phyloP scores from a whole-genome alignment of 2,113 vertebrate species.

The Neodon shergylaensis region DNA sequence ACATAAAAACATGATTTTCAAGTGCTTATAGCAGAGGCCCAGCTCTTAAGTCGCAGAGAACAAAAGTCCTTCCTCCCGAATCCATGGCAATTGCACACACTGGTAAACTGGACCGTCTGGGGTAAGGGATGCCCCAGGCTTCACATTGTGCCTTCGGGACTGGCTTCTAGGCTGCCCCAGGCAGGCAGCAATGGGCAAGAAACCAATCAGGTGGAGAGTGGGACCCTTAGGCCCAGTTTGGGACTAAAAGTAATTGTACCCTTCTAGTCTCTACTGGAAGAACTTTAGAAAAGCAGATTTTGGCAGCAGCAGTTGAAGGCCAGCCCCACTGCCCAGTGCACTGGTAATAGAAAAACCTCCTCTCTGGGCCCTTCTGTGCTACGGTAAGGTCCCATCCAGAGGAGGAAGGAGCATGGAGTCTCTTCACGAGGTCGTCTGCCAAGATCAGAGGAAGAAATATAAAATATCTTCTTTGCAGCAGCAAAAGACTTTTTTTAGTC shows the following conservation, averaged over 20 bases:
- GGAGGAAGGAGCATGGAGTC: not conserved
- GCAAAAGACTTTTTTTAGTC: slow-evolving; percentile 36
- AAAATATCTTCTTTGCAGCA: slow-evolving; percentile 71
- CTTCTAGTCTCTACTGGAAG: slow-evolving; percentile 42
- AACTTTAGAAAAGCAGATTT: slow-evolving; percentile 62
- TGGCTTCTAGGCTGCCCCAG: not conserved
- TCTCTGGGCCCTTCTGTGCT: not conserved
- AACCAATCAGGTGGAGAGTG: not conserved
- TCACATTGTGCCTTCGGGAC: not conserved
- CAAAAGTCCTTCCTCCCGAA: slow-evolving; percentile 36
- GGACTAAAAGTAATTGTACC: not conserved
- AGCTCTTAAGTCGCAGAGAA: slow-evolving; percentile 23
- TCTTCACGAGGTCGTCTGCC: slow-evolving; percentile 54
- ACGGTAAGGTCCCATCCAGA: slow-evolving; percentile 29
- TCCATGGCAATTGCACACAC: slow-evolving; percentile 28
- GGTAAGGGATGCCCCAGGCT: not conserved
- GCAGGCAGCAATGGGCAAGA: slow-evolving; percentile 3
- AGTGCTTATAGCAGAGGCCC: slow-evolving; percentile 70
- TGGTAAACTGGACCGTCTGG: not conserved
- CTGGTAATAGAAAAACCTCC: slow-evolving; percentile 2
- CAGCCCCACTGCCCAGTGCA: slow-evolving; percentile 63
- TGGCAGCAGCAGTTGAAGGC: slow-evolving; percentile 69
- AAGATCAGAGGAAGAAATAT: slow-evolving; percentile 59
- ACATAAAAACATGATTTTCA: slow-evolving; percentile 67
- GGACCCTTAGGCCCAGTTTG: not conserved